These are phyloP conservation scores for Neomorphus geoffroyi DNA, from an alignment of 2,797 vertebrate genomes.

Conservation along the genomic window DNA sequence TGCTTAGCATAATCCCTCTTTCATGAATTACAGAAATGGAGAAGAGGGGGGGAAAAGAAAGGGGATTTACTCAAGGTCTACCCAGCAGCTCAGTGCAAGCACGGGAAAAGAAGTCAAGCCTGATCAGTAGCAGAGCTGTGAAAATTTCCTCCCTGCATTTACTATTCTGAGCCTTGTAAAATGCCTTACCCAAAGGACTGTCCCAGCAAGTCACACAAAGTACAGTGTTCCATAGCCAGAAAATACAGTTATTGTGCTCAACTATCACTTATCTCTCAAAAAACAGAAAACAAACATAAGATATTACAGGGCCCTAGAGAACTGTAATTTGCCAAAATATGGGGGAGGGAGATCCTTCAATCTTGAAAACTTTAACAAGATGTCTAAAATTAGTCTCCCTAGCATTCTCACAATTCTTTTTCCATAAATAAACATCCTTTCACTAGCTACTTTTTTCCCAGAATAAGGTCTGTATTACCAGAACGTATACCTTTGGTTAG, in stretches of 20 bases:
- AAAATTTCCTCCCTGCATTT: not conserved
- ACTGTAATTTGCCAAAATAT: not conserved
- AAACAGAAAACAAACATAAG: not conserved
- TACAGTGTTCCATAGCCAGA: not conserved
- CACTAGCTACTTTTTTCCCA: not conserved
- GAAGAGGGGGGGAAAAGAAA: not conserved
- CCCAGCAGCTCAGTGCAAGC: not conserved
- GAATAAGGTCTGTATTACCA: not conserved
- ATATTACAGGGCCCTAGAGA: not conserved
- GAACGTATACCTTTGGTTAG: not conserved
- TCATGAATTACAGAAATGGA: not conserved
- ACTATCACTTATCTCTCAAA: not conserved
- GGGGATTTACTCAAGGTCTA: not conserved
- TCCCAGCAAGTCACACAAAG: not conserved
- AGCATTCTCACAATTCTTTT: not conserved
- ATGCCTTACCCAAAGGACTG: not conserved
- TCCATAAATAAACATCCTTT: not conserved
- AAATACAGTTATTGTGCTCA: not conserved
- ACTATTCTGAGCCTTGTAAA: not conserved
- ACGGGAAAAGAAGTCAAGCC: not conserved
- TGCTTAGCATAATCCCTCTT: not conserved
- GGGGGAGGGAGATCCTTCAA: not conserved
- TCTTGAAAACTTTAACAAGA: not conserved
- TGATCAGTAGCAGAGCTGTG: not conserved
- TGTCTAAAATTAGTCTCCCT: not conserved